Base-by-base conservation (phyloP, 2,113 vertebrate genomes). In the Etheostoma cragini region DNA sequence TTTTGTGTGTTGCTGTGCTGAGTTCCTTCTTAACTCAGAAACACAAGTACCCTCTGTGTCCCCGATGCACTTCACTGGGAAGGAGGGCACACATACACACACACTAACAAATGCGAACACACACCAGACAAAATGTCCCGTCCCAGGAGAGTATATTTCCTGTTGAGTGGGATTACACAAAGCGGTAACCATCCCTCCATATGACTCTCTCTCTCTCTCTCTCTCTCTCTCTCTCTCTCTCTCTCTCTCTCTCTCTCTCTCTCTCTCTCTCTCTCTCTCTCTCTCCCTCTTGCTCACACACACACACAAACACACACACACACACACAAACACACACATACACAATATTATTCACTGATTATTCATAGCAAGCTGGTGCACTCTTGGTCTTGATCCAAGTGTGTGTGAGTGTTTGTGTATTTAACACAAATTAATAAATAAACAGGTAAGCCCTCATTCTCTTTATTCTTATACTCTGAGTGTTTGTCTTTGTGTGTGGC, bases 361-460 rank as follows among this genome's bases (percentile, higher is more conserved):
- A 93, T 94, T 92, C 89, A 92, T 91, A 22, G 45, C 85, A 91
- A 92, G 92, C 90, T 93, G 92, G 81, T 90, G 86, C 71, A 60
- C 60, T 84, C 60, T 49, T 89, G 74, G 79, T 74, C 68, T 74
- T 4, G n/a, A 22, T 88, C 86, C 87, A 91, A 84, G 6, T 72
- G 52, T 76, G 35, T 72, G 56, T 67, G 52, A n/a, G 58, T 78
- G 30, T 63, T 54, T 60, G 57, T 86, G 65, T 76, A 57, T 89
- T 61, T 47, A 52, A 75, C 33, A 71, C 61, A 62, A 57, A 82
- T 83, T 19, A 80, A 84, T 79, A 80, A 85, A 56, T 83, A 66
- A 84, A 71, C 45, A 78, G 76, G 49, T 77, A 49, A 78, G 12
- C n/a, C 61, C 19, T 73, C 22, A 38, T 58, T 6, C 21, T 45